Conservation (phyloP, 2,888 invertebrate genomes). For the Orthosia gracilis region DNA sequence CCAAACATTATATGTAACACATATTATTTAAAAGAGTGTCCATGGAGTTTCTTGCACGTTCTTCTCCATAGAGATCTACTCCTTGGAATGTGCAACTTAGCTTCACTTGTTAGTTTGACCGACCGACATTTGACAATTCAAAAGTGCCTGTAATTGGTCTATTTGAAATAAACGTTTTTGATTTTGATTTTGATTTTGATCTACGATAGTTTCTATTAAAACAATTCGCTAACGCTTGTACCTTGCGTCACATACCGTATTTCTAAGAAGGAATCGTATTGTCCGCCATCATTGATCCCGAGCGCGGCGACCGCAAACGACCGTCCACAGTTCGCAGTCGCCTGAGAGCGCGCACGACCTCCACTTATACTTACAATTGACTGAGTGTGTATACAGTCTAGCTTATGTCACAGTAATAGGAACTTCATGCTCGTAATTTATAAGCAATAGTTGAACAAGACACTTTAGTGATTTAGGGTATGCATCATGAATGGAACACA, state of each 20-base stretch:
- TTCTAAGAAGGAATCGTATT: constrained; percentile 72
- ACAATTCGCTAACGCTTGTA: constrained; percentile 46
- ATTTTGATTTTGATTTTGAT: too few species aligned
- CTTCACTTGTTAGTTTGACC: too few species aligned
- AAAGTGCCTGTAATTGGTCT: too few species aligned
- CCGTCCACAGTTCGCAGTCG: neutral
- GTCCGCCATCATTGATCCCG: constrained; percentile 68
- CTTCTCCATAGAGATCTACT: too few species aligned
- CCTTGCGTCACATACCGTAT: constrained; percentile 15
- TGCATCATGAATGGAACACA: neutral
- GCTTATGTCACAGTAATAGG: neutral
- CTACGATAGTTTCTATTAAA: neutral
- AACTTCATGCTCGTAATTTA: neutral
- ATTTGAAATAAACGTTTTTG: too few species aligned
- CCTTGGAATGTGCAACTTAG: too few species aligned
- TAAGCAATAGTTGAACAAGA: neutral
- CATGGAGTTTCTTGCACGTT: too few species aligned
- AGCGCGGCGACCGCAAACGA: constrained; percentile 30
- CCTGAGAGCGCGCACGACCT: constrained; percentile 11
- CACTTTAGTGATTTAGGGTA: neutral
- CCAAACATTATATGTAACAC: too few species aligned
- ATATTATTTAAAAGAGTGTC: too few species aligned
- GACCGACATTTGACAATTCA: too few species aligned
- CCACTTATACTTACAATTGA: neutral
- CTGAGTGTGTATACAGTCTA: neutral